Percentiles rank a stretch among this genome's conserved stretches.
phyloP scores from a whole-genome alignment of 2,797 vertebrate species.

The Myotis planiceps region DNA sequence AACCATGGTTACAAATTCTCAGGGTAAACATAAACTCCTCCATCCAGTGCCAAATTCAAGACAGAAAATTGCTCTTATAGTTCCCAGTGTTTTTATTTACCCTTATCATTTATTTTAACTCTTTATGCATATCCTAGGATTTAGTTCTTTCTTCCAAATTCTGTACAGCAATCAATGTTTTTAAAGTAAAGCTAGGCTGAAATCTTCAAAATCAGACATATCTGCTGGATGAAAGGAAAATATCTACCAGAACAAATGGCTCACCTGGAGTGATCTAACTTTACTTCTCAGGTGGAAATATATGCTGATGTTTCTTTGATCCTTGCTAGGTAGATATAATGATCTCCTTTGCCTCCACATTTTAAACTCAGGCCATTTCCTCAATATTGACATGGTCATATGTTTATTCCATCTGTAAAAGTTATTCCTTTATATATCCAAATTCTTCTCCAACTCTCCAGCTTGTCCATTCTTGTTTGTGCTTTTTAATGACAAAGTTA shows the following conservation, averaged over 20 bases:
- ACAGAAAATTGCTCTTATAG: neutral
- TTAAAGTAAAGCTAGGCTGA: neutral
- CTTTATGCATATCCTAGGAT: neutral
- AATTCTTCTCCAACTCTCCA: neutral
- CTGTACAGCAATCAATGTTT: neutral
- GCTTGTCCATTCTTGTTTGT: neutral
- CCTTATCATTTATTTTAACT: neutral
- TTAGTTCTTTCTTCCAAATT: neutral
- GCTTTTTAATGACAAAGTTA: neutral
- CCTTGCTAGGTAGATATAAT: neutral
- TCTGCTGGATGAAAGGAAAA: neutral
- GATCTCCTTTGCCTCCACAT: neutral
- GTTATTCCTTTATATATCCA: neutral
- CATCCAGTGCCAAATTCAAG: neutral
- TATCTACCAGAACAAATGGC: neutral
- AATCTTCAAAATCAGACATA: neutral
- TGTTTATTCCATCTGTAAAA: neutral
- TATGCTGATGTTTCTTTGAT: neutral
- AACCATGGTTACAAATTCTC: neutral
- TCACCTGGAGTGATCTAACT: neutral
- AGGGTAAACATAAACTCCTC: neutral
- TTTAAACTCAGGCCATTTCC: neutral
- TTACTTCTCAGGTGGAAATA: neutral
- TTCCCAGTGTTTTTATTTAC: neutral
- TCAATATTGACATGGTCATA: neutral